Percentiles rank a stretch among this genome's conserved stretches.
Conservation (phyloP, 2,888 invertebrate genomes). For the Dioctria rufipes region DNA sequence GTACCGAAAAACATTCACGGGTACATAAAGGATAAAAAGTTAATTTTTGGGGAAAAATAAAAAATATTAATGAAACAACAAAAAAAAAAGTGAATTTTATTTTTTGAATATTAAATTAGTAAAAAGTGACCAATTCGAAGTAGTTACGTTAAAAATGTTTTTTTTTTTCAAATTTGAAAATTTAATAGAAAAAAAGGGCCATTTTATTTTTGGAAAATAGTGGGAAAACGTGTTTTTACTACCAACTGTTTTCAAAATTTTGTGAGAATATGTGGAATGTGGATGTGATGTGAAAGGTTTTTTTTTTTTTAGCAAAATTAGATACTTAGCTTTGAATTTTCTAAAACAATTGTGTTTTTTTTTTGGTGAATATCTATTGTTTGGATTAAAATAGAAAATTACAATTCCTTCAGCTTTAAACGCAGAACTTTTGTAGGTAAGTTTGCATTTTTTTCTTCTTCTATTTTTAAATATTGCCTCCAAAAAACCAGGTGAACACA, state of each 20-base stretch:
- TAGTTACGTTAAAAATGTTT: not conserved
- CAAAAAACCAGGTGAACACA: constrained; percentile 16
- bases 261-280: not conserved
- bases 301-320: not conserved
- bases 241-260: constrained; percentile 14
- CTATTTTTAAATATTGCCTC: too few relatives aligned
- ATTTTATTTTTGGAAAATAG: constrained; percentile 18
- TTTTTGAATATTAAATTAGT: not conserved
- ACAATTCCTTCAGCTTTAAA: constrained; percentile 26
- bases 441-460: not conserved
- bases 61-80: not conserved
- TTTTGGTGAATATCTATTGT: not conserved
- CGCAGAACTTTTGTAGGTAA: constrained; percentile 20
- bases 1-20: constrained; percentile 55
- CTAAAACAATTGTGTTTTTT: not conserved
- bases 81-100: not conserved
- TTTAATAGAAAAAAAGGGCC: constrained; percentile 5
- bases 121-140: not conserved
- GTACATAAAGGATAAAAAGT: constrained; percentile 54
- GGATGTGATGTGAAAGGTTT: not conserved
- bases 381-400: constrained; percentile 18
- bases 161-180: not conserved
- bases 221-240: constrained; percentile 27
- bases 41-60: not conserved
- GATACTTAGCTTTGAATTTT: too few relatives aligned